Percentiles rank a stretch among this genome's conserved stretches.
phyloP scores from a whole-genome alignment of 2,797 vertebrate genomes.

The Discoglossus pictus region DNA sequence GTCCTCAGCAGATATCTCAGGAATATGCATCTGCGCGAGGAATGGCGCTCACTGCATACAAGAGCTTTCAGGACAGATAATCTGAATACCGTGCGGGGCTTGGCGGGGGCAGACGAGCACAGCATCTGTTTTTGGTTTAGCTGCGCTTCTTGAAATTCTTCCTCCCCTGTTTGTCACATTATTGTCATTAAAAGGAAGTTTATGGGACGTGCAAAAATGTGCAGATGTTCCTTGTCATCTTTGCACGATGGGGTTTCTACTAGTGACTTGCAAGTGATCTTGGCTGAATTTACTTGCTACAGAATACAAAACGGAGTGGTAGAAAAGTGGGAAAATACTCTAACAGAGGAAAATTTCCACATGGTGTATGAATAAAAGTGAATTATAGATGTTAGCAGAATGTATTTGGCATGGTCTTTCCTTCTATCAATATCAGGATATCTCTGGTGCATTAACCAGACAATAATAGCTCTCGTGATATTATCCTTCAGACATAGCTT shows the following conservation, averaged over 20 bases:
- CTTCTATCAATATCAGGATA: too few relatives aligned
- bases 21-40: slow-evolving; percentile 27
- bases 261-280: not conserved
- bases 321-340: too few relatives aligned
- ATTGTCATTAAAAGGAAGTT: slow-evolving; percentile 32
- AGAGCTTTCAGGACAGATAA: not conserved
- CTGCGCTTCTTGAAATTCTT: slow-evolving; percentile 26
- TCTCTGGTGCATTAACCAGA: too few relatives aligned
- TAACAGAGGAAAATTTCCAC: too few relatives aligned
- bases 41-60: not conserved
- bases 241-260: not conserved
- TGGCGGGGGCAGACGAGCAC: not conserved
- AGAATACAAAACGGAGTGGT: too few relatives aligned
- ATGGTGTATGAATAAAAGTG: too few relatives aligned
- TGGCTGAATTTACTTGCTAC: too few relatives aligned
- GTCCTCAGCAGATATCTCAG: slow-evolving; percentile 1
- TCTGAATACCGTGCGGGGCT: slow-evolving; percentile 10
- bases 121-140: slow-evolving; percentile 37
- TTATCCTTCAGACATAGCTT: too few relatives aligned
- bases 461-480: too few relatives aligned
- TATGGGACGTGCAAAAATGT: slow-evolving; percentile 28
- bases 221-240: slow-evolving; percentile 43
- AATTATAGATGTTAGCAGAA: too few relatives aligned
- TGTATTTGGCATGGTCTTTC: too few relatives aligned
- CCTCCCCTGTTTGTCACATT: slow-evolving; percentile 27